phyloP scores from a whole-genome alignment of 2,113 vertebrate genomes.

The Fulmarus glacialis region DNA sequence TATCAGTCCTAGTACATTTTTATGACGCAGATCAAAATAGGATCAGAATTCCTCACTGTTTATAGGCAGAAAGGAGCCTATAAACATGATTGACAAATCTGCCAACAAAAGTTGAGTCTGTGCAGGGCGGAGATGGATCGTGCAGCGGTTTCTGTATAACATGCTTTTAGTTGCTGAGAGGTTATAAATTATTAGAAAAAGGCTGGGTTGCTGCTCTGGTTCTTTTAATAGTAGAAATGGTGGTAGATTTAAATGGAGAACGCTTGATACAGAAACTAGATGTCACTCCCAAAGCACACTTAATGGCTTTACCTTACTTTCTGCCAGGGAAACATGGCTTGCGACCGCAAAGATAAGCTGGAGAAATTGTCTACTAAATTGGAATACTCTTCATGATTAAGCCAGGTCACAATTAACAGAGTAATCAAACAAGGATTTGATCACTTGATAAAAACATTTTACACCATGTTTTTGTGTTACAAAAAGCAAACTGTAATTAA shows the following conservation, averaged over 20 bases:
- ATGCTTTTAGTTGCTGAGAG: not conserved
- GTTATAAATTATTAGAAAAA: constrained; percentile 36
- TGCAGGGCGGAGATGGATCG: not conserved
- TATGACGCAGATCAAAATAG: constrained; percentile 55
- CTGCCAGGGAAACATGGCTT: not conserved
- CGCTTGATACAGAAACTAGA: not conserved
- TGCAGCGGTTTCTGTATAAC: not conserved
- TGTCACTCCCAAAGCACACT: not conserved
- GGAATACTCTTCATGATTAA: not conserved
- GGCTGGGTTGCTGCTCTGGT: not conserved
- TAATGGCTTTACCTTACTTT: not conserved
- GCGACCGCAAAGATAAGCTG: not conserved
- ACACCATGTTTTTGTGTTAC: not conserved
- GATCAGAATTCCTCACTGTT: constrained; percentile 39
- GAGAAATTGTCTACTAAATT: not conserved
- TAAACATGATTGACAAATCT: constrained; percentile 63
- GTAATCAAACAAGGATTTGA: not conserved
- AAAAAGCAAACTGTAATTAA: constrained; percentile 33
- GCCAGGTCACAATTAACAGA: not conserved
- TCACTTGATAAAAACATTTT: constrained; percentile 12
- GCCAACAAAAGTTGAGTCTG: constrained; percentile 37
- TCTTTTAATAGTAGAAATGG: not conserved
- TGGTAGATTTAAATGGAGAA: not conserved
- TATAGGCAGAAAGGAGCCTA: not conserved
- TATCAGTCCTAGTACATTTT: constrained; percentile 37